phyloP scores from a whole-genome alignment of 1,140 invertebrate genomes.

The Rhagoletis zephyria region DNA sequence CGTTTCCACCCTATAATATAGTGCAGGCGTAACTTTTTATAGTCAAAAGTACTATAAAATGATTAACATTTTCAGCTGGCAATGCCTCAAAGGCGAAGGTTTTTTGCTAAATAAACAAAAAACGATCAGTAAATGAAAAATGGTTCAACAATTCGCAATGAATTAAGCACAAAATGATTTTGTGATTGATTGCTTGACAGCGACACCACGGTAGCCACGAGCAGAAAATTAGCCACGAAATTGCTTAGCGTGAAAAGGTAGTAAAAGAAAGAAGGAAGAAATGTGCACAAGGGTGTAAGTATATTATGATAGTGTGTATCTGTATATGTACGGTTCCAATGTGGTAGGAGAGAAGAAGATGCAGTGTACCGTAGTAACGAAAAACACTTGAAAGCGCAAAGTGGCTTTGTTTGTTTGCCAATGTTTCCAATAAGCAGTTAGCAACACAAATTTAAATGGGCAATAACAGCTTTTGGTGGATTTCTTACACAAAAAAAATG shows the following conservation, averaged over 20 bases:
- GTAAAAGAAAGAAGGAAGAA: neutral
- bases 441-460: neutral
- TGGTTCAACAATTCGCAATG: neutral
- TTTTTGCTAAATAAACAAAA: neutral
- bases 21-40: too few species aligned
- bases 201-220: neutral
- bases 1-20: too few species aligned
- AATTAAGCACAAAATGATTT: neutral
- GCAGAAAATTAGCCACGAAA: neutral
- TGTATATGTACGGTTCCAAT: too few species aligned
- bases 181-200: conserved; percentile 33
- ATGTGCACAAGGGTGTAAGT: neutral
- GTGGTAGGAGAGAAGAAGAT: too few species aligned
- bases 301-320: too few species aligned
- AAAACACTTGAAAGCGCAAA: neutral
- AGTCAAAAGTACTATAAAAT: too few species aligned
- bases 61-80: too few species aligned
- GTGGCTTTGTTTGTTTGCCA: neutral
- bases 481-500: too few species aligned
- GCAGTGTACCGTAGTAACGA: too few species aligned
- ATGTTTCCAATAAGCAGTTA: neutral
- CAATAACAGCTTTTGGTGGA: neutral
- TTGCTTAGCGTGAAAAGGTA: neutral
- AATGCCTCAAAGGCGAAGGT: too few species aligned
- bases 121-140: neutral